Conservation (phyloP, 2,797 vertebrate species). For the Xiphophorus birchmanni region DNA sequence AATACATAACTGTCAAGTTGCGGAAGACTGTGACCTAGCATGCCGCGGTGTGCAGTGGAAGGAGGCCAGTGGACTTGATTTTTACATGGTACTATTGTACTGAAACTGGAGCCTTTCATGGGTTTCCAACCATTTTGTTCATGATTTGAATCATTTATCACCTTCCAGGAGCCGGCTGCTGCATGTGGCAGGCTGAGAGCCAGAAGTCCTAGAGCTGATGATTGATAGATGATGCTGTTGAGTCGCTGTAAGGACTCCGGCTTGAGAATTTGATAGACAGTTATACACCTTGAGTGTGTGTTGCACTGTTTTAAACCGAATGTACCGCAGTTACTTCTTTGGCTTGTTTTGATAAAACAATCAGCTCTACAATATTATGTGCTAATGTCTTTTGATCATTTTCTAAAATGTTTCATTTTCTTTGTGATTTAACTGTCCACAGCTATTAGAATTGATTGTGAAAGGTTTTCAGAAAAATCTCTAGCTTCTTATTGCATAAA, state of each 20-base stretch:
- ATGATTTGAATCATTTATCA: slow-evolving; percentile 45
- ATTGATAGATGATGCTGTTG: slow-evolving; percentile 40
- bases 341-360: background rate
- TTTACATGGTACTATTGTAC: slow-evolving; percentile 2
- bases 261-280: slow-evolving; percentile 10
- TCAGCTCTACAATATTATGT: background rate
- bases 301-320: background rate
- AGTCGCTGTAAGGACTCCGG: slow-evolving; percentile 14
- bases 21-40: slow-evolving; percentile 5
- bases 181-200: slow-evolving; percentile 42
- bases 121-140: slow-evolving; percentile 22
- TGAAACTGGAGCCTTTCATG: slow-evolving; percentile 9
- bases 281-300: background rate
- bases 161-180: slow-evolving; percentile 37
- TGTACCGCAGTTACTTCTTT: background rate
- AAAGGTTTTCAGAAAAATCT: background rate
- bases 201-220: slow-evolving; percentile 17
- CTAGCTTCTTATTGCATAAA: background rate
- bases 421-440: background rate
- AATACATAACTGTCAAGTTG: slow-evolving; percentile 6
- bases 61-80: slow-evolving; percentile 13
- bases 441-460: background rate
- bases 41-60: slow-evolving; percentile 1
- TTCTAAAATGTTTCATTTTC: background rate
- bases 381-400: background rate